phyloP scores from a whole-genome alignment of 1,140 invertebrate genomes.

The Micrasema longulum region DNA sequence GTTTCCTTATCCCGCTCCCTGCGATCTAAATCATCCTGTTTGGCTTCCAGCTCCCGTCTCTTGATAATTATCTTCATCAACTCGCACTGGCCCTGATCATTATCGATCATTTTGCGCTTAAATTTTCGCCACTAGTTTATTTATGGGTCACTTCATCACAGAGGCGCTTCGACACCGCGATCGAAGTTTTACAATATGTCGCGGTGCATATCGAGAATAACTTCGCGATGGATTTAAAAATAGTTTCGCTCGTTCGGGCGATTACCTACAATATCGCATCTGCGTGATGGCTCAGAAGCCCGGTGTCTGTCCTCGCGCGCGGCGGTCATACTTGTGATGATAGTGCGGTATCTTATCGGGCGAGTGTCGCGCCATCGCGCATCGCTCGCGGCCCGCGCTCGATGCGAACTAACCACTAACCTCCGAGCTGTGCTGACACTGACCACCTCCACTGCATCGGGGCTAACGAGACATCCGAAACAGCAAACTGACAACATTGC shows the following conservation, averaged over 20 bases:
- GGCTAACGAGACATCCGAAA: background rate
- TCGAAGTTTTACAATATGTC: background rate
- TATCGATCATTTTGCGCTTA: constrained; percentile 14
- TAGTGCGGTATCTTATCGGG: constrained; percentile 25
- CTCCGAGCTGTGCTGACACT: background rate
- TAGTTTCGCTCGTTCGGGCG: constrained; percentile 27
- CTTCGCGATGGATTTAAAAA: constrained; percentile 28
- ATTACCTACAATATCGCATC: constrained; percentile 26
- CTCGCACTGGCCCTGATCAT: background rate
- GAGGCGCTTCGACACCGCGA: background rate
- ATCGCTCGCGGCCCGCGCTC: background rate
- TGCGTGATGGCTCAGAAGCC: constrained; percentile 2
- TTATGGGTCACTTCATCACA: constrained; percentile 12
- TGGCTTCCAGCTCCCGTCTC: background rate
- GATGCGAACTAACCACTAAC: background rate
- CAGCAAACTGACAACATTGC: background rate
- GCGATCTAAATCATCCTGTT: background rate
- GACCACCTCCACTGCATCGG: background rate
- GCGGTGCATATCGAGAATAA: constrained; percentile 27
- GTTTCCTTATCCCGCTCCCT: background rate
- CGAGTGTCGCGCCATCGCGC: constrained; percentile 19
- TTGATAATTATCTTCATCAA: constrained; percentile 22
- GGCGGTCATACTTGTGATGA: constrained; percentile 6
- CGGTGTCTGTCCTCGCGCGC: constrained; percentile 11
- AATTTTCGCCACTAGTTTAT: background rate